Conservation (phyloP, 1,140 invertebrate species). For the Drosophila pectinifera region DNA sequence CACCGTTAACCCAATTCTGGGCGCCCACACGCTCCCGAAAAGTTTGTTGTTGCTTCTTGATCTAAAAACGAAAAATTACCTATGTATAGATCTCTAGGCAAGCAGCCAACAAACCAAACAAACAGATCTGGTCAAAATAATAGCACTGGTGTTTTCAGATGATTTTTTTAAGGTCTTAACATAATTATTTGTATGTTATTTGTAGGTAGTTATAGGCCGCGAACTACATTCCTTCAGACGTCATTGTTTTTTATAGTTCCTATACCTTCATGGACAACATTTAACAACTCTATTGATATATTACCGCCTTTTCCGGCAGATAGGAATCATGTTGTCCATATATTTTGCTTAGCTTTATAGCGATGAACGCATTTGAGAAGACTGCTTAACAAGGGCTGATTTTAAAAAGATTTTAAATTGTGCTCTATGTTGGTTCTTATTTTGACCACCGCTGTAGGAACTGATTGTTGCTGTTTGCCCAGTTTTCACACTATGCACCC, state of each 20-base stretch:
- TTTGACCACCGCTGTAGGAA: slow-evolving; percentile 11
- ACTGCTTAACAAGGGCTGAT: not conserved
- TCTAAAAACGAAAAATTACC: slow-evolving; percentile 62
- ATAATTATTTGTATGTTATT: not conserved
- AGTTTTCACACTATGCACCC: slow-evolving; percentile 53
- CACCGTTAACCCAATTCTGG: slow-evolving; percentile 69
- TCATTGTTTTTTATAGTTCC: not conserved
- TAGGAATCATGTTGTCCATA: not conserved
- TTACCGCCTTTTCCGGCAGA: not conserved
- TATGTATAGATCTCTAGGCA: slow-evolving; percentile 51
- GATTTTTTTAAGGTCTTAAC: too few relatives aligned
- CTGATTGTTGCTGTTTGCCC: slow-evolving; percentile 46
- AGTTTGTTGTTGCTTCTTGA: slow-evolving; percentile 54
- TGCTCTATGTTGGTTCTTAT: not conserved
- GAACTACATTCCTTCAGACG: not conserved
- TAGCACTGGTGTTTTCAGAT: not conserved
- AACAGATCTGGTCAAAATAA: slow-evolving; percentile 6
- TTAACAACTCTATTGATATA: slow-evolving; percentile 1
- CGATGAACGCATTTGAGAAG: not conserved
- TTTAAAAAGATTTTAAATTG: not conserved
- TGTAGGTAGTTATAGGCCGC: not conserved
- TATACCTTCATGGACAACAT: not conserved
- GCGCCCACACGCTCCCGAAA: slow-evolving; percentile 61
- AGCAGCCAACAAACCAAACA: slow-evolving; percentile 60
- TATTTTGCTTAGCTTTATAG: not conserved